Conservation (phyloP, 2,113 vertebrate species). For the Hippopotamus amphibius region DNA sequence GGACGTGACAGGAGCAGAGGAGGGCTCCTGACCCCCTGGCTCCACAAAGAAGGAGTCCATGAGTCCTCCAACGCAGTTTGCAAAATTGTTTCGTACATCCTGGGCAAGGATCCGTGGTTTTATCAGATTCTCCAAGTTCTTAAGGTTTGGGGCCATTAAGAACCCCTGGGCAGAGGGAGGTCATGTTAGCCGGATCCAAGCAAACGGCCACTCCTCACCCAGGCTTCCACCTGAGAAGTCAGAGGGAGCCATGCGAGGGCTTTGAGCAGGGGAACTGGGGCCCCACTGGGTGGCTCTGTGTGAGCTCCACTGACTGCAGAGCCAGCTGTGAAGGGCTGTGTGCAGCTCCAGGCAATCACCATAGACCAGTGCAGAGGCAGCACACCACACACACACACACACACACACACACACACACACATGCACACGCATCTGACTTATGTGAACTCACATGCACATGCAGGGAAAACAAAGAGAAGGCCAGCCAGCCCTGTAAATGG, state of each 20-base stretch:
- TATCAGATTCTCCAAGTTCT: not conserved
- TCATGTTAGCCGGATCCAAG: too few relatives aligned
- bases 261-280: accelerated
- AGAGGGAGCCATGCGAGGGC: not conserved
- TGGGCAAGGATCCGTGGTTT: not conserved
- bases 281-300: too few relatives aligned
- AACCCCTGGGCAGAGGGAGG: not conserved
- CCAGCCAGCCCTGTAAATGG: not conserved
- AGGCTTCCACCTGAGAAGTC: not conserved
- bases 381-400: too few relatives aligned
- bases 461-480: accelerated
- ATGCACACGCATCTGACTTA: not conserved
- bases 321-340: accelerated
- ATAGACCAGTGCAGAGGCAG: not conserved
- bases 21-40: not conserved
- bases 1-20: too few relatives aligned
- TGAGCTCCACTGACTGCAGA: not conserved
- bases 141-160: not conserved
- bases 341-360: not conserved
- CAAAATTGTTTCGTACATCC: not conserved
- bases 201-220: not conserved
- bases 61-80: not conserved
- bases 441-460: accelerated
- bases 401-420: too few relatives aligned
- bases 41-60: not conserved